Evolutionary conservation across 1,140 invertebrate genomes (phyloP), one percentile per base, ranked within the genome.

Genomic region (Drosophila sucinea): DNA sequence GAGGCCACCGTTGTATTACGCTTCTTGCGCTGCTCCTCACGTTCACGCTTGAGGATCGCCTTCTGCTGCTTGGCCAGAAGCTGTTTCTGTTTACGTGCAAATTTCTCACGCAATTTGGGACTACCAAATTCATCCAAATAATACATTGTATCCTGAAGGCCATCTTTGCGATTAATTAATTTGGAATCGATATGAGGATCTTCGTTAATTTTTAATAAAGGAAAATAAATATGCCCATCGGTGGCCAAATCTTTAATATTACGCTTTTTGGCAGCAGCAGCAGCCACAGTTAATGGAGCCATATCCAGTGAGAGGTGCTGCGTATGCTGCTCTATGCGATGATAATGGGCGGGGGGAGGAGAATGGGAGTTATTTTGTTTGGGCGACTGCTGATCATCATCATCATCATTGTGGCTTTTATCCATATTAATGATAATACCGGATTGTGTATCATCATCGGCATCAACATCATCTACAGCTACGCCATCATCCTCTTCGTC

Each of bases 41-140:
- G 63, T 44, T 71, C 67, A 60, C 86, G 70, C 55, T 90, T 92
- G 32, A 73, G 56, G 61, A 80, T 25, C 32, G 76, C 79, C 71
- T 83, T 83, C 44, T 86, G 77, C 54, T 91, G 79, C 35, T 85
- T 90, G 65, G 79, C 70, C 66, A 72, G 74, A 0, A 81, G 83
- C 32, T 91, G 89, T 29, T 90, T 83, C 67, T 92, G 86, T 55
- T 92, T 92, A 4, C 90, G 70, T 1, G 86, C 81, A 23, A 91
- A 92, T 71, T 92, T 91, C 68, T 92, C 91, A 0, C 91, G 71
- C 63, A 92, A 64, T 69, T 92, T 90, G 3, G 91, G 91, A 61
- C 91, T 92, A 3, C 91, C 91, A 6, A 92, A 91, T 66, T 92
- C 91, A 58, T 92, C 91, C 51, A 92, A 70, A 71, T 92, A 92